Percentiles rank a stretch among this genome's conserved stretches.
Conservation (phyloP, 2,113 vertebrate species). For the Typhlomys cinereus region DNA sequence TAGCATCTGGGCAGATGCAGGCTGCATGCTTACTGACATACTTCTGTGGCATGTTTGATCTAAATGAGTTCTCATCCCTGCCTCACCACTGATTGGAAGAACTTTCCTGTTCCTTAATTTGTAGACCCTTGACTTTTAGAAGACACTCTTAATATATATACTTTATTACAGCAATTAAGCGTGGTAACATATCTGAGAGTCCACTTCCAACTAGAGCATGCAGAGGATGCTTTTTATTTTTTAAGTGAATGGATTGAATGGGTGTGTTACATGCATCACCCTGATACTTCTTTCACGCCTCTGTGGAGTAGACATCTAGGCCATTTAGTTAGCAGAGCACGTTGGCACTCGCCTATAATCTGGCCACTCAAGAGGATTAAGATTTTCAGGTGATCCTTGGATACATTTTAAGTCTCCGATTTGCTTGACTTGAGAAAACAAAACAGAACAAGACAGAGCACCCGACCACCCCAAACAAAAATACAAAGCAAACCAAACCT, state of each 20-base stretch:
- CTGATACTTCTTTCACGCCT: background rate
- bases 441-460: background rate
- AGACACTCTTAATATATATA: background rate
- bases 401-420: background rate
- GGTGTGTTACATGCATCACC: background rate
- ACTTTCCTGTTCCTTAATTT: background rate
- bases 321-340: background rate
- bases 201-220: background rate
- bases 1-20: background rate
- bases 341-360: too few relatives aligned
- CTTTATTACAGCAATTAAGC: background rate
- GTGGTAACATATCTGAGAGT: background rate
- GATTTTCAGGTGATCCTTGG: background rate
- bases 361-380: background rate
- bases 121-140: background rate
- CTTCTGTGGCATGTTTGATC: background rate
- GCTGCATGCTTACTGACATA: background rate
- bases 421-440: too few relatives aligned
- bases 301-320: background rate
- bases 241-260: background rate
- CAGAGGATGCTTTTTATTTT: background rate
- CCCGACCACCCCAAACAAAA: background rate
- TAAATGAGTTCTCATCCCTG: background rate
- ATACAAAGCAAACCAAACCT: background rate
- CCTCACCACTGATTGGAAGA: background rate